phyloP scores from a whole-genome alignment of 2,797 vertebrate species.

The Coranthus polyacanthus region DNA sequence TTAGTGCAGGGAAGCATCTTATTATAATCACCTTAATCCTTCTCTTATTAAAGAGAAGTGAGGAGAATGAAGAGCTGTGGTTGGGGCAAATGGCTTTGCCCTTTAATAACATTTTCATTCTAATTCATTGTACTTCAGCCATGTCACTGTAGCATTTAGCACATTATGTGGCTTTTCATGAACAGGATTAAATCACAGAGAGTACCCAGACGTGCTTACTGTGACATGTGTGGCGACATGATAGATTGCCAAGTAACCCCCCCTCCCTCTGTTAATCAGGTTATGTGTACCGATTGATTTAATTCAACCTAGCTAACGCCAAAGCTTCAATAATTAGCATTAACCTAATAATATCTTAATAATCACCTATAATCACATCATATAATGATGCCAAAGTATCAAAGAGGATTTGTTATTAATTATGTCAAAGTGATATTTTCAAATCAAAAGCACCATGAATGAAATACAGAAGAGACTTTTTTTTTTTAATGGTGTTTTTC shows the following conservation, averaged over 20 bases:
- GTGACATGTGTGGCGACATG: constrained; percentile 16
- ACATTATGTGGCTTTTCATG: neutral
- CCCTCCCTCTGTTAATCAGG: constrained; percentile 46
- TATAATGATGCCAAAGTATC: neutral
- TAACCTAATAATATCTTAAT: neutral
- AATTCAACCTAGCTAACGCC: constrained; percentile 28
- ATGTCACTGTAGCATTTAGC: neutral
- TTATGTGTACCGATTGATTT: constrained; percentile 47
- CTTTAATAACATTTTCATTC: too few species aligned
- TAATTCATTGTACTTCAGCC: neutral
- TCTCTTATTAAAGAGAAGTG: neutral
- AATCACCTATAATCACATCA: neutral
- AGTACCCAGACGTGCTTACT: constrained; percentile 19
- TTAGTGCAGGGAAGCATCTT: neutral
- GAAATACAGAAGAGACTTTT: too few species aligned
- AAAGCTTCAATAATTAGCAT: neutral
- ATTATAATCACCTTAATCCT: constrained; percentile 12
- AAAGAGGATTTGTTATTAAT: neutral
- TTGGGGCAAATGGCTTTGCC: too few species aligned
- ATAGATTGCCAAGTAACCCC: constrained; percentile 38
- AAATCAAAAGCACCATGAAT: too few species aligned
- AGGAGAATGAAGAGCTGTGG: neutral
- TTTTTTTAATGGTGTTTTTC: too few species aligned
- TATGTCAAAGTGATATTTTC: neutral
- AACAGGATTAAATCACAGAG: constrained; percentile 12